Evolutionary conservation across 1,140 invertebrate genomes (phyloP), one percentile per base, ranked within the genome.

Genomic region (Dreissena polymorpha): DNA sequence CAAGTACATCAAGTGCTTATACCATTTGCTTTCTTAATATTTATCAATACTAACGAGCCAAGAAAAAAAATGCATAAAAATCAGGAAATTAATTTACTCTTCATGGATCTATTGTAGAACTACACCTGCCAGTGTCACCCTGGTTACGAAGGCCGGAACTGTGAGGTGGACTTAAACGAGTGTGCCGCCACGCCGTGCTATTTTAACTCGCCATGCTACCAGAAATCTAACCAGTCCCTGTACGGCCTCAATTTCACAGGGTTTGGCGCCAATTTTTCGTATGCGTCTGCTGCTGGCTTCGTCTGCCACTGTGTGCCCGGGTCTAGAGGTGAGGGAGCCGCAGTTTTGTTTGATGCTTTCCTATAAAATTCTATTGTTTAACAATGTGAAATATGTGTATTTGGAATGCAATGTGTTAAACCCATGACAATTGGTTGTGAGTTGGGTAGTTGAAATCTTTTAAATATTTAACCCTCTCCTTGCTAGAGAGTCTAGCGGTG

Each of bases 251-350:
- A 77, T 16, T 50, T 85, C 29, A 75, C 80, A 27, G 85, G 72
- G 18, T 87, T 86, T 84, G 75, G 77, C 0, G 10, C 27, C 10
- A 71, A 12, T 16, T 90, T 90, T 80, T 87, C 86, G 12, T 90
- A 87, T 82, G 83, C 72, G 13, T 86, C 71, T 60, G 89, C 89
- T 71, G 82, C 85, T 90, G 95, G 96, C 86, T 98, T 97, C 93
- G 93, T 93, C 60, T 98, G 97, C 91, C 92, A 94, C 65, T 98
- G 97, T 90, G 94, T 95, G 91, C 88, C 93, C 0, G 97, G 96
- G 0, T 97, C 96, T 91, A 94, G 93, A 57, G 95, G 95, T 94
- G 27, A 89, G 82, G 87, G 18, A 55, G 53, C 18, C 53, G n/a
- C n/a, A n/a, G n/a, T n/a, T n/a, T n/a, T n/a, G n/a, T n/a, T n/a